phyloP scores from a whole-genome alignment of 2,113 vertebrate genomes.

The Phaetusa simplex region DNA sequence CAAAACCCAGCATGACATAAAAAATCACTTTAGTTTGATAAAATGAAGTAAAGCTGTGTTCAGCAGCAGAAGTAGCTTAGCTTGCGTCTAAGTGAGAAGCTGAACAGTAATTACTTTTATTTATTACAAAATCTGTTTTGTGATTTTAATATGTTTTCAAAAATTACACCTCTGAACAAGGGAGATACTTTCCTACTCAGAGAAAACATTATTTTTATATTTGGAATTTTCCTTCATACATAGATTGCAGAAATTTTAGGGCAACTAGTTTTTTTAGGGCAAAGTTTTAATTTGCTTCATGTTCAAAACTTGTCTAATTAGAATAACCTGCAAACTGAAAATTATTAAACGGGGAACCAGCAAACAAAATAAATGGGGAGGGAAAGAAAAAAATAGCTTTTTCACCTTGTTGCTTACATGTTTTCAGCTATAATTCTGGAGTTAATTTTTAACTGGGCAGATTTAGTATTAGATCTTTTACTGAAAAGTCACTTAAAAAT shows the following conservation, averaged over 20 bases:
- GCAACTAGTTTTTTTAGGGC: neutral
- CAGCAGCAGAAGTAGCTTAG: neutral
- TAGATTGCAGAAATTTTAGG: neutral
- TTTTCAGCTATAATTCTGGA: neutral
- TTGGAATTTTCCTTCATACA: neutral
- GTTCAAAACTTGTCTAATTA: neutral
- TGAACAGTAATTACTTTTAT: constrained; percentile 9
- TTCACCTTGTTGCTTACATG: neutral
- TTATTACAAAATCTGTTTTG: neutral
- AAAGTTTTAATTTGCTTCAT: neutral
- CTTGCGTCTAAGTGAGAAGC: neutral
- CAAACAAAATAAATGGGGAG: neutral
- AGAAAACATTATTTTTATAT: neutral
- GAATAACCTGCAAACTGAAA: neutral
- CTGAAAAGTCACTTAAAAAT: neutral
- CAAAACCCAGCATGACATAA: neutral
- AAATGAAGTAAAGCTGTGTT: neutral
- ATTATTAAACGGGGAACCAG: neutral
- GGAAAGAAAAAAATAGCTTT: neutral
- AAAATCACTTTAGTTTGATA: neutral
- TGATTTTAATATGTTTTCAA: neutral
- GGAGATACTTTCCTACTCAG: neutral
- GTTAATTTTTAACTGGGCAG: neutral
- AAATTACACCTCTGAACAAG: neutral
- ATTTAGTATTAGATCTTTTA: neutral